Evolutionary conservation across 2,113 vertebrate genomes (phyloP).

Genomic region (Hassar affinis): DNA sequence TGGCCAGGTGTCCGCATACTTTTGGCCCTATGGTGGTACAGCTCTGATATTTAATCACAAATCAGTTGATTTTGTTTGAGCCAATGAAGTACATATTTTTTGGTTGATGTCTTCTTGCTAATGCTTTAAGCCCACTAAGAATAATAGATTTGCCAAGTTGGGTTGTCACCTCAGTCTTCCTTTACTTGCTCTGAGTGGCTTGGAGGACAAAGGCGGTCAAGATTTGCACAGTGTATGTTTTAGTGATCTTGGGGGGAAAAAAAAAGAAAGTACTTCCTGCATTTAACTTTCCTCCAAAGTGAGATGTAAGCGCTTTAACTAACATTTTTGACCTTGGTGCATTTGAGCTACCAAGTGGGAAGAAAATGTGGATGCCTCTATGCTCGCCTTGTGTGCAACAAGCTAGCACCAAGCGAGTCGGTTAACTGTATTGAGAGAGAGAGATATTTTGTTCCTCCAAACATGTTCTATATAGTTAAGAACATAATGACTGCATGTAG

Average conservation of each 20-base stretch:
- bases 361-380: neutral
- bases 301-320: neutral
- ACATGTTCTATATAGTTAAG: neutral
- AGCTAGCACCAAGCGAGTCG: neutral
- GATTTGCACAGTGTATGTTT: neutral
- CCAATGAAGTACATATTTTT: neutral
- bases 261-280: neutral
- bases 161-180: neutral
- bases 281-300: neutral
- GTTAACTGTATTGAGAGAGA: neutral
- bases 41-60: neutral
- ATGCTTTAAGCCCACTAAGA: neutral
- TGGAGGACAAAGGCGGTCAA: neutral
- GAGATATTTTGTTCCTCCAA: too few species aligned
- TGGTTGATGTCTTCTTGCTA: neutral
- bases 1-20: neutral
- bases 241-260: neutral
- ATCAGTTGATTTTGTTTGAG: neutral
- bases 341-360: neutral
- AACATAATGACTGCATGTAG: neutral
- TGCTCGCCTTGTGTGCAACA: neutral
- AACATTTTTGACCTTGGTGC: neutral
- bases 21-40: neutral
- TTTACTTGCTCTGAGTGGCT: neutral
- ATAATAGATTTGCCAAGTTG: neutral